phyloP scores from a whole-genome alignment of 1,140 invertebrate genomes.

The Apis cerana region DNA sequence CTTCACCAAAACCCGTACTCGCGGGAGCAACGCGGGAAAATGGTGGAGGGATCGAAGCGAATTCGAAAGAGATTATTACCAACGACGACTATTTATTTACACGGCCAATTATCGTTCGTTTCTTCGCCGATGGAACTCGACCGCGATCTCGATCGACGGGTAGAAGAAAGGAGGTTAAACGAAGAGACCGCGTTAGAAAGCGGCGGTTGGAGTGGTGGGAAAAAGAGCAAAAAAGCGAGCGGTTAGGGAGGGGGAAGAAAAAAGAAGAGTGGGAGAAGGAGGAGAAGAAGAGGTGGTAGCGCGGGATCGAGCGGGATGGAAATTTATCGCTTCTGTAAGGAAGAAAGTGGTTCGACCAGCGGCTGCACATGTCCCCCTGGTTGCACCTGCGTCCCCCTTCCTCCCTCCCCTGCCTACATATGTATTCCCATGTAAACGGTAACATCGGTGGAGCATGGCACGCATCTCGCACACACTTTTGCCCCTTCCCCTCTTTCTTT shows the following conservation, averaged over 20 bases:
- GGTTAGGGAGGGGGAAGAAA: background rate
- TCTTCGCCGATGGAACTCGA: background rate
- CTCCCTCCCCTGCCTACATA: slow-evolving; percentile 18
- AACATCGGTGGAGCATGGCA: slow-evolving; percentile 48
- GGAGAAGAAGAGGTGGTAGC: background rate
- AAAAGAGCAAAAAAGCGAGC: background rate
- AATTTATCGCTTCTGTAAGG: slow-evolving; percentile 58
- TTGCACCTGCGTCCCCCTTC: slow-evolving; percentile 51
- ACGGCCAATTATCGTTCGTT: background rate
- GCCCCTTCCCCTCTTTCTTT: background rate
- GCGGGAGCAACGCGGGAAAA: no score
- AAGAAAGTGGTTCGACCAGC: slow-evolving; percentile 54
- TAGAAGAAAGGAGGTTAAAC: background rate
- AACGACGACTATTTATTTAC: background rate
- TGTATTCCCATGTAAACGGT: slow-evolving; percentile 60
- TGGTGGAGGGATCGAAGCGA: background rate
- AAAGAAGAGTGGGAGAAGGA: background rate
- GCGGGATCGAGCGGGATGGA: slow-evolving; percentile 22
- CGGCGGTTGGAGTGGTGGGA: no score
- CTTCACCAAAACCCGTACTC: background rate
- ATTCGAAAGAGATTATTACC: background rate
- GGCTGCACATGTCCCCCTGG: slow-evolving; percentile 13
- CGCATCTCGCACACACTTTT: slow-evolving; percentile 17
- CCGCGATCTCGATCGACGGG: background rate
- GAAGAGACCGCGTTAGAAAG: background rate